phyloP scores from a whole-genome alignment of 92 coral and sea anemone genomes.

The Porites lobata region DNA sequence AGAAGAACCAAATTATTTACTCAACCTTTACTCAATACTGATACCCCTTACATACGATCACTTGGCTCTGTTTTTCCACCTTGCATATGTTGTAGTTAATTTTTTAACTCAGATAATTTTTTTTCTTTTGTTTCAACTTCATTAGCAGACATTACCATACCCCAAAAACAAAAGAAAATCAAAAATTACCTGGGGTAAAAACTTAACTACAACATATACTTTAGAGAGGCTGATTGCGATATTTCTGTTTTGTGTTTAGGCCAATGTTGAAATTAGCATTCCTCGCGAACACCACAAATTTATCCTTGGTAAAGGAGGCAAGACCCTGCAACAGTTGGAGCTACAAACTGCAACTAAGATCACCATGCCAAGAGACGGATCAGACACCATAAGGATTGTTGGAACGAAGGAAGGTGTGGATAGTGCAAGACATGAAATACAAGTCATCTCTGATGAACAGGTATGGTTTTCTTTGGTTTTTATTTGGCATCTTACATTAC shows the following conservation, averaged over 20 bases:
- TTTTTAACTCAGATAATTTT: too few species aligned
- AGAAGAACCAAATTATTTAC: too few species aligned
- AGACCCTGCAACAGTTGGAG: conserved; percentile 90
- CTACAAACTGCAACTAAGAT: conserved; percentile 92
- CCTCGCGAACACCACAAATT: conserved; percentile 97
- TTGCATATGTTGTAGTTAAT: too few species aligned
- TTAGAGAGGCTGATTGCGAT: too few species aligned
- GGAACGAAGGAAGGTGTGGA: conserved; percentile 99
- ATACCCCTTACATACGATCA: too few species aligned
- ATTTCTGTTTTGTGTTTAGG: conserved; percentile 53
- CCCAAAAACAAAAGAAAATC: too few species aligned
- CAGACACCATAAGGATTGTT: conserved; percentile 86
- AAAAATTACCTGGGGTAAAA: too few species aligned
- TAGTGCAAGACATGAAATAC: conserved; percentile 95
- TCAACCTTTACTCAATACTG: too few species aligned
- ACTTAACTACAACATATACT: too few species aligned
- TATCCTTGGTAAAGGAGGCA: conserved; percentile 98
- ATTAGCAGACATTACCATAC: too few species aligned
- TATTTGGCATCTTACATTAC: neutral
- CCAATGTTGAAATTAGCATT: conserved; percentile 83
- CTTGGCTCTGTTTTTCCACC: too few species aligned
- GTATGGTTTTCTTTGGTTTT: conserved; percentile 17
- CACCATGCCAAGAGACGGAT: conserved; percentile 95
- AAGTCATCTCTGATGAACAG: conserved; percentile 93
- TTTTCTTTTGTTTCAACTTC: too few species aligned